Conservation (phyloP, 1,140 invertebrate species). For the Drosophila tani region DNA sequence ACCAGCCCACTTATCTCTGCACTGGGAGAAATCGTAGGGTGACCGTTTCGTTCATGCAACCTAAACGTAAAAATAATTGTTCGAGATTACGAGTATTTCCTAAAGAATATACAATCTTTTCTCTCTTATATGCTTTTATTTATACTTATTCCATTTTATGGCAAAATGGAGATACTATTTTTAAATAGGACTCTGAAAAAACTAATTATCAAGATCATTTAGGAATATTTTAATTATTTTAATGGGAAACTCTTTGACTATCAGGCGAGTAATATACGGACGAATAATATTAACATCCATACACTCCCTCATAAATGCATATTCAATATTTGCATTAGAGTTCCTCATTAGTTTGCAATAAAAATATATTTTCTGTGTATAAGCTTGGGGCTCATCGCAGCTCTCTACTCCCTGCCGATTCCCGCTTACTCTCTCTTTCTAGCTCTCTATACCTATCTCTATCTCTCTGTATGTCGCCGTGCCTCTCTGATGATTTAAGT, state of each 20-base stretch:
- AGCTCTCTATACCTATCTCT: slow-evolving; percentile 32
- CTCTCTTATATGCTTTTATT: no score
- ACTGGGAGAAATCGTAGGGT: slow-evolving; percentile 9
- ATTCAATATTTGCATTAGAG: no score
- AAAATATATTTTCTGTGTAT: neutral
- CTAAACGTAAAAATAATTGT: no score
- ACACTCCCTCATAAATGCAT: no score
- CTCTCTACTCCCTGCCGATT: slow-evolving; percentile 56
- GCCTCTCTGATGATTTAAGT: slow-evolving; percentile 82
- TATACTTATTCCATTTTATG: no score
- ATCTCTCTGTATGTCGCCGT: slow-evolving; percentile 73
- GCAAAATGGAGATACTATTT: no score
- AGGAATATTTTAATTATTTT: neutral
- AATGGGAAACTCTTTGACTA: neutral
- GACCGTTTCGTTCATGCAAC: no score
- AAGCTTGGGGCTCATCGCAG: neutral
- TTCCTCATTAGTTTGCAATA: no score
- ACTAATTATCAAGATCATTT: neutral
- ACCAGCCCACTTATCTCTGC: slow-evolving; percentile 21
- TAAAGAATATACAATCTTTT: no score
- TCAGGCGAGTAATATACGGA: neutral
- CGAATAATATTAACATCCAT: no score
- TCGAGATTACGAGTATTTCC: no score
- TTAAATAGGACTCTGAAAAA: no score
- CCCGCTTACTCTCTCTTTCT: slow-evolving; percentile 15